Conservation (phyloP, 2,113 vertebrate genomes). For the Semnornis frantzii region DNA sequence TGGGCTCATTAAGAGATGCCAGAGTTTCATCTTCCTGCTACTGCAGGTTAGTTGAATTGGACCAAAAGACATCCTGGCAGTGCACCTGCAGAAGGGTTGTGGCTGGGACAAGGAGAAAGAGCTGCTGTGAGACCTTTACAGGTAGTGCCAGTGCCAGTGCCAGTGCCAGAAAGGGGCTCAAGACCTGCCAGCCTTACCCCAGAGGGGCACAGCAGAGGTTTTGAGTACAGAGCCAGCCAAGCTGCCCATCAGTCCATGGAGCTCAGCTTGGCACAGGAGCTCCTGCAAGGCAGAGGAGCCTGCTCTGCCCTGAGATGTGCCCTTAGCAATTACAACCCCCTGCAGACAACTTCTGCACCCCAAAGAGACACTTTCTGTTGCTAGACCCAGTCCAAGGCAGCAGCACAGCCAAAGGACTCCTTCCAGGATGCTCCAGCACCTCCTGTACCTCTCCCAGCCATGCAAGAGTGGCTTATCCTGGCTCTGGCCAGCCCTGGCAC, state of each 20-base stretch:
- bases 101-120: neutral
- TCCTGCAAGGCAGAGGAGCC: neutral
- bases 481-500: neutral
- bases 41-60: neutral
- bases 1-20: neutral
- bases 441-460: neutral
- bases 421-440: neutral
- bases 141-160: neutral
- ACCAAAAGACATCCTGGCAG: neutral
- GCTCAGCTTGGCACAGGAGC: neutral
- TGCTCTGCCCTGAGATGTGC: neutral
- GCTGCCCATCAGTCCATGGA: neutral
- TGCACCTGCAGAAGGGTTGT: neutral
- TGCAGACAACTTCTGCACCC: rapidly evolving
- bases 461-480: neutral
- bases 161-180: neutral
- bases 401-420: neutral
- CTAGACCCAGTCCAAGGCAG: neutral
- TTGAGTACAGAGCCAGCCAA: neutral
- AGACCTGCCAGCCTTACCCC: neutral
- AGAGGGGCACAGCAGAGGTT: rapidly evolving
- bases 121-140: neutral
- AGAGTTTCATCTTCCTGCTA: neutral
- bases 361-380: neutral
- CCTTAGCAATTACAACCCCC: neutral